These are phyloP conservation scores for Bicyclus anynana DNA, from an alignment of 1,140 invertebrate genomes.

Conservation along the genomic window DNA sequence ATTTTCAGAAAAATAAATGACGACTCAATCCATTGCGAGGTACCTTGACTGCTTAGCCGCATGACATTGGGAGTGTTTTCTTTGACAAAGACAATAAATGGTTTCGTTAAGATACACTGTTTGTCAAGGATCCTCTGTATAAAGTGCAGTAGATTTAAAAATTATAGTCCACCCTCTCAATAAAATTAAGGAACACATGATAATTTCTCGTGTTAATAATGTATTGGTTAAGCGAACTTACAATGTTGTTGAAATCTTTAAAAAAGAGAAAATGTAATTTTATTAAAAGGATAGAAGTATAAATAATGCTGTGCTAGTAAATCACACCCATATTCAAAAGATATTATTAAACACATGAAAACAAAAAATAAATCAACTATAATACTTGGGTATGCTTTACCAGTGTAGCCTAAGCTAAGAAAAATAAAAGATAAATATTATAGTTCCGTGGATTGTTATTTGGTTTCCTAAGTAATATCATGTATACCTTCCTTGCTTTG, in stretches of 20 bases:
- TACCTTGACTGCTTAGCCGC: constrained; percentile 45
- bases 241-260: too few relatives aligned
- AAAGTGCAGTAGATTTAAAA: constrained; percentile 74
- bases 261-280: constrained; percentile 15
- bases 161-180: constrained; percentile 57
- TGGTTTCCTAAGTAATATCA: constrained; percentile 41
- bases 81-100: background rate
- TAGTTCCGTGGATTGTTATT: constrained; percentile 43
- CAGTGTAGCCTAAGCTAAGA: constrained; percentile 71
- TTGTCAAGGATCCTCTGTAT: constrained; percentile 65
- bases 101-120: background rate
- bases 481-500: constrained; percentile 40
- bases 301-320: constrained; percentile 66
- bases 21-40: constrained; percentile 66
- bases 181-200: constrained; percentile 22
- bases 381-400: constrained; percentile 56
- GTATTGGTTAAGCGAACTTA: too few relatives aligned
- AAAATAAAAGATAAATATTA: constrained; percentile 52
- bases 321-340: constrained; percentile 43
- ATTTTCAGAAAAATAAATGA: constrained; percentile 69
- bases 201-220: too few relatives aligned
- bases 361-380: constrained; percentile 12
- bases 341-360: constrained; percentile 9
- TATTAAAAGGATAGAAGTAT: constrained; percentile 41
- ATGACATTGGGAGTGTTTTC: background rate